phyloP scores from a whole-genome alignment of 2,113 vertebrate species.

The Gymnorhina tibicen region DNA sequence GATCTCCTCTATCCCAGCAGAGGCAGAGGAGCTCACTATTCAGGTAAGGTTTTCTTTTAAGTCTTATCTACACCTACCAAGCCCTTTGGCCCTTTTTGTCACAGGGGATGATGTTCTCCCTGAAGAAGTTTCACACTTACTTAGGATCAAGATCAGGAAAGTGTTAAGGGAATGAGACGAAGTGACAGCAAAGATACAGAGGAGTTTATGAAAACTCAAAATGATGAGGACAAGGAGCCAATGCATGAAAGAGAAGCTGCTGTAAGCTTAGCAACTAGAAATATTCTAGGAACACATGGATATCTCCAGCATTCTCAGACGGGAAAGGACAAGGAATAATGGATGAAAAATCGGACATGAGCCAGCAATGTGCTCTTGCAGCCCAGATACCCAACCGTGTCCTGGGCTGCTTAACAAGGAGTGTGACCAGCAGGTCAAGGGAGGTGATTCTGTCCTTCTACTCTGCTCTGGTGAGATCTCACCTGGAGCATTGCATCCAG shows the following conservation, averaged over 20 bases:
- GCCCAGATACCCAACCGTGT: neutral
- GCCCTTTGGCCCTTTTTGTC: neutral
- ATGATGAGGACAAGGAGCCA: neutral
- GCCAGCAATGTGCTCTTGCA: neutral
- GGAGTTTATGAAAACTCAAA: neutral
- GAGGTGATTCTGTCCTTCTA: neutral
- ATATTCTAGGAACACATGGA: neutral
- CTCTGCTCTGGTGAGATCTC: neutral
- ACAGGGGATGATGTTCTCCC: neutral
- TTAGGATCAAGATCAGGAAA: neutral
- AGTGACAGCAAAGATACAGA: neutral
- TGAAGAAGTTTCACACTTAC: neutral
- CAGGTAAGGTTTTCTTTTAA: slow-evolving; percentile 44
- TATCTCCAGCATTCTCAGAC: neutral
- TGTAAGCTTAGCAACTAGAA: neutral
- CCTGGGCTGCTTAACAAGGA: neutral
- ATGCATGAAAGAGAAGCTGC: neutral
- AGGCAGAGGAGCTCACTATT: slow-evolving; percentile 26
- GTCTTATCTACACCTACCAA: neutral
- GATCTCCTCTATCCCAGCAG: slow-evolving; percentile 55
- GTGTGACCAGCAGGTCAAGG: fast-evolving
- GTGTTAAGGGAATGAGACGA: neutral
- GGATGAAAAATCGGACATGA: neutral
- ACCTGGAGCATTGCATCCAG: too few relatives aligned
- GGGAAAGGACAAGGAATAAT: neutral